Evolutionary conservation across 2,888 invertebrate genomes (phyloP).

Genomic region (Leptodirus hochenwartii): DNA sequence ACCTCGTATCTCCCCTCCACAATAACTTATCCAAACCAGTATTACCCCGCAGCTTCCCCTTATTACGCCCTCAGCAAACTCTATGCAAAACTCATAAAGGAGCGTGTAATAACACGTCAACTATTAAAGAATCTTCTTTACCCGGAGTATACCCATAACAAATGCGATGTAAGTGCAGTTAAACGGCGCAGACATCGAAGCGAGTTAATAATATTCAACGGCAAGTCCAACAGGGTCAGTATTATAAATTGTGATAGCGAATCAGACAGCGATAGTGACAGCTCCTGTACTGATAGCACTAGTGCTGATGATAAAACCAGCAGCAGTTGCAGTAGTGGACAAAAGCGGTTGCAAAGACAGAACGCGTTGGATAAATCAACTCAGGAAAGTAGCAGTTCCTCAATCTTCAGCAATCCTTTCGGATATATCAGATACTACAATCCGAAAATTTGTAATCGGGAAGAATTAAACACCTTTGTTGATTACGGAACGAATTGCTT

Average conservation of each 20-base stretch:
- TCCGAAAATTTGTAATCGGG: constrained; percentile 26
- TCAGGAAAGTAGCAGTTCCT: constrained; percentile 29
- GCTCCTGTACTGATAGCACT: constrained; percentile 26
- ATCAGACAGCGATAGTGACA: constrained; percentile 17
- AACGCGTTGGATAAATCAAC: constrained; percentile 30
- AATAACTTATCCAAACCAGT: constrained; percentile 50
- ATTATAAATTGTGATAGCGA: constrained; percentile 25
- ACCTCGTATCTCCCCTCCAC: constrained; percentile 30
- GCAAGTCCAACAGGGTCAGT: constrained; percentile 17
- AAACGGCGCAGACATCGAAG: constrained; percentile 33
- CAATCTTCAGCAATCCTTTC: constrained; percentile 34
- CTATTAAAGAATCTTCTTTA: constrained; percentile 60
- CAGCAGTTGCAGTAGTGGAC: constrained; percentile 25
- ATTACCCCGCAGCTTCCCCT: constrained; percentile 58
- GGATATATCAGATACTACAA: constrained; percentile 50
- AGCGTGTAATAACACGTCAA: constrained; percentile 48
- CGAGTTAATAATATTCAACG: constrained; percentile 26
- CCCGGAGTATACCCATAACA: constrained; percentile 33
- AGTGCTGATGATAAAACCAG: constrained; percentile 26
- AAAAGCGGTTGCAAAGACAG: constrained; percentile 31
- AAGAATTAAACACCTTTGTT: constrained; percentile 30
- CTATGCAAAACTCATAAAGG: constrained; percentile 55
- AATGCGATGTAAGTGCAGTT: constrained; percentile 33
- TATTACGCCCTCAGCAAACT: constrained; percentile 60
- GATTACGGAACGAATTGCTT: constrained; percentile 26